Base-by-base conservation (phyloP, 1,140 invertebrate species). In the Magallana gigas region DNA sequence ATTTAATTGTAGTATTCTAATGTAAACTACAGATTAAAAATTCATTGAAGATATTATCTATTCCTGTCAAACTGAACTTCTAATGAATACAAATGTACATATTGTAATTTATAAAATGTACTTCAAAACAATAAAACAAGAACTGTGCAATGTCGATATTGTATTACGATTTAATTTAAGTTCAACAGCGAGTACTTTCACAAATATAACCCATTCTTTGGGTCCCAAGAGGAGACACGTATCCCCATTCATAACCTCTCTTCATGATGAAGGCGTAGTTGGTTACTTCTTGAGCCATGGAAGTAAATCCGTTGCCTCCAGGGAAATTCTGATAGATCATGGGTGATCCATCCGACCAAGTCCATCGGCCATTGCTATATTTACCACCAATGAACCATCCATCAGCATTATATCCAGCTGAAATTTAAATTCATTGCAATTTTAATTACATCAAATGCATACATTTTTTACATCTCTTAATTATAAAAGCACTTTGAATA, bases 241-340 rank as follows among this genome's bases (percentile, higher is more conserved):
- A 76, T 2, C 68, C 68, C 68, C 68, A 76, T 12, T 76, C 29
- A 29, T 76, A 76, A 29, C 8, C 68, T 12, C 9, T 76, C 68
- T 76, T 76, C 68, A 76, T 76, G 14, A 76, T 76, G 8, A 76
- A 76, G 36, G 68, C 68, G 68, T 76, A 76, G 23, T 76, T 76
- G 3, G 68, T 76, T 3, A 76, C 68, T 8, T 36, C 68, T 36
- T 36, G 68, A 23, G 68, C 18, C 3, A 18, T 11, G 8, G 68
- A 9, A 8, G 12, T 29, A 76, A 29, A 76, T 9, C 18, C 9
- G 12, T 29, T 23, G 5, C 23, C 12, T 9, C 68, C 68, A 23
- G 23, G 23, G 23, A 76, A 76, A 36, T 23, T 29, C 8, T 76
- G 68, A 12, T 76, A 76, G 68, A 12, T 36, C 68, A 76, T 76